These are phyloP conservation scores for Patiria pectinifera DNA, from an alignment of 53 echinoderm and acorn worm genomes.

Conservation along the genomic window DNA sequence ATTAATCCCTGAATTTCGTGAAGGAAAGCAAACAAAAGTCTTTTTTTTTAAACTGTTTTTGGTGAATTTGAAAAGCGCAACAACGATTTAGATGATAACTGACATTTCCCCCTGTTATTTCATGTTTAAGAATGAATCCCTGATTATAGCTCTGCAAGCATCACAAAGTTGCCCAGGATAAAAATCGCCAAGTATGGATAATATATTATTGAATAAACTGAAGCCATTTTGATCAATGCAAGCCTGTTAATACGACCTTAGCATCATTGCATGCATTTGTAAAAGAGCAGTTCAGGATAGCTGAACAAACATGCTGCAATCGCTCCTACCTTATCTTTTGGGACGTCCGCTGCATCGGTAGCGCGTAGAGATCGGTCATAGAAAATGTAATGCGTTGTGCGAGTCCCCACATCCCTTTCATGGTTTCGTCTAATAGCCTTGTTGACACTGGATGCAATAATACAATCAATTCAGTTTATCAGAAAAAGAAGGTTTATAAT, in stretches of 20 bases:
- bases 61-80: background rate
- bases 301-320: background rate
- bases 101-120: no score
- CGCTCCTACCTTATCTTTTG: constrained; percentile 73
- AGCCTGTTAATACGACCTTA: no score
- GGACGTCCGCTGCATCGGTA: constrained; percentile 74
- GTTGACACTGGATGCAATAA: constrained; percentile 72
- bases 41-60: background rate
- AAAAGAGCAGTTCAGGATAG: background rate
- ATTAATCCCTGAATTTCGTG: constrained; percentile 70
- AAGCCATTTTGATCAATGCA: no score
- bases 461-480: no score
- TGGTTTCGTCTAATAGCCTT: constrained; percentile 75
- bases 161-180: no score
- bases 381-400: constrained; percentile 88
- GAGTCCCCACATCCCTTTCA: constrained; percentile 83
- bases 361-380: constrained; percentile 82
- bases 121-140: no score
- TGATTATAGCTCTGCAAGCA: no score
- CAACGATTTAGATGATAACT: background rate
- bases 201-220: no score
- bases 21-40: background rate
- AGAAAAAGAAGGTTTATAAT: background rate
- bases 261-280: background rate
- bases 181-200: no score